Evolutionary conservation across 1,140 invertebrate species (phyloP).

Genomic region (Littorina saxatilis): DNA sequence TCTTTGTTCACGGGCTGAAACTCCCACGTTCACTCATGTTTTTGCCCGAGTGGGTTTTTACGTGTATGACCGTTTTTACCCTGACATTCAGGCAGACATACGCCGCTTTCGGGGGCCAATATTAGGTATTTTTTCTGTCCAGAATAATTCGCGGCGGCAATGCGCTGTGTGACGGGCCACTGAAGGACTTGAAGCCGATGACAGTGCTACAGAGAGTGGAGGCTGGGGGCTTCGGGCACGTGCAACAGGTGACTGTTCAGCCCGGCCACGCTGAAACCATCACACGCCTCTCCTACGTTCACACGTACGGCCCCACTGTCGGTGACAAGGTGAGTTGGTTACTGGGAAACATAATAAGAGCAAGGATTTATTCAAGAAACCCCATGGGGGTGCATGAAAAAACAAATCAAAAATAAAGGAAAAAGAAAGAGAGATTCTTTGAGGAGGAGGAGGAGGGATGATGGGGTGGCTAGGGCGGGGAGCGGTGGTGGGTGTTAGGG

Average conservation of each 20-base stretch:
- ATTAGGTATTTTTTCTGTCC: not conserved
- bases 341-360: not conserved
- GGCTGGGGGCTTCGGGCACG: slow-evolving; percentile 62
- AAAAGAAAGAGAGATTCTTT: slow-evolving; percentile 73
- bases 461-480: slow-evolving; percentile 76
- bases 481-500: no score
- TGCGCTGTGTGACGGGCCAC: slow-evolving; percentile 68
- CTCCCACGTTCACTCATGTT: no score
- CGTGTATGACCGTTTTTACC: no score
- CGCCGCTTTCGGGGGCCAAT: no score
- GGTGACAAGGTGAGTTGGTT: slow-evolving; percentile 67
- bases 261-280: slow-evolving; percentile 32
- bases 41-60: no score
- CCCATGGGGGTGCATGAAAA: no score
- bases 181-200: slow-evolving; percentile 50
- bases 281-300: slow-evolving; percentile 58
- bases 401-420: no score
- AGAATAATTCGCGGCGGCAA: slow-evolving; percentile 74
- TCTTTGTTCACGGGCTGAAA: no score
- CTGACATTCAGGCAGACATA: no score
- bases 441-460: slow-evolving; percentile 74
- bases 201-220: slow-evolving; percentile 62
- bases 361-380: no score
- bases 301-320: slow-evolving; percentile 71
- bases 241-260: slow-evolving; percentile 51